A percentile compares a stretch with the other conserved stretches of the same genome.
Conservation (phyloP, 2,888 invertebrate genomes). For the Calephelis perditalis region DNA sequence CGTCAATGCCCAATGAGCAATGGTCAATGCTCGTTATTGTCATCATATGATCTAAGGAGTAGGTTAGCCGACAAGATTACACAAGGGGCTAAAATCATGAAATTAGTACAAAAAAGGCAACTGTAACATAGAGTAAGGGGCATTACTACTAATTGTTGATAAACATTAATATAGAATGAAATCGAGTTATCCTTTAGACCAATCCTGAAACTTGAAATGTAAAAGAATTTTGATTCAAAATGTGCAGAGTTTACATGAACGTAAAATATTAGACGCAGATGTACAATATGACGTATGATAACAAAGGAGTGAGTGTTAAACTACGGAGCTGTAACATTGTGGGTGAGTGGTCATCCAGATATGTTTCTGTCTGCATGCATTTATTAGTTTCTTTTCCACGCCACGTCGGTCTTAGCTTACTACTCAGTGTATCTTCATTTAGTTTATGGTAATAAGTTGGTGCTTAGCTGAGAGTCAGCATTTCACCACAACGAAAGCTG, state of each 20-base stretch:
- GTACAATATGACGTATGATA: not conserved
- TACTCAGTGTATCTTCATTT: conserved; percentile 58
- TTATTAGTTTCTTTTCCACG: conserved; percentile 25
- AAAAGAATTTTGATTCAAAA: too few species aligned
- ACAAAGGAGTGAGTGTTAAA: conserved; percentile 8
- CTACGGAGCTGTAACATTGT: not conserved
- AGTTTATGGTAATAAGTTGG: conserved; percentile 68
- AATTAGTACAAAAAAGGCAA: too few species aligned
- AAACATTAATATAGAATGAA: too few species aligned
- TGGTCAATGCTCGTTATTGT: too few species aligned
- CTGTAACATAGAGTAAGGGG: too few species aligned
- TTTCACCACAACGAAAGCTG: conserved; percentile 49
- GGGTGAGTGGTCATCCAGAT: not conserved
- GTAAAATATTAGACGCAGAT: conserved; percentile 6
- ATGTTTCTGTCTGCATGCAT: conserved; percentile 11
- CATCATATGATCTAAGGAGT: too few species aligned
- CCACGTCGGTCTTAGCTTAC: conserved; percentile 31
- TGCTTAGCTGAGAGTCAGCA: conserved; percentile 56
- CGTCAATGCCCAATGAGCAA: too few species aligned
- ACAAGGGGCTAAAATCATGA: too few species aligned
- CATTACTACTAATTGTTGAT: too few species aligned
- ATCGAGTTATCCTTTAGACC: too few species aligned
- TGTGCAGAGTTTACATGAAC: not conserved
- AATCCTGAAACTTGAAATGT: too few species aligned
- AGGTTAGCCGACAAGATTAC: too few species aligned